Evolutionary conservation across 2,113 vertebrate genomes (phyloP).

Genomic region (Ailuropoda melanoleuca): DNA sequence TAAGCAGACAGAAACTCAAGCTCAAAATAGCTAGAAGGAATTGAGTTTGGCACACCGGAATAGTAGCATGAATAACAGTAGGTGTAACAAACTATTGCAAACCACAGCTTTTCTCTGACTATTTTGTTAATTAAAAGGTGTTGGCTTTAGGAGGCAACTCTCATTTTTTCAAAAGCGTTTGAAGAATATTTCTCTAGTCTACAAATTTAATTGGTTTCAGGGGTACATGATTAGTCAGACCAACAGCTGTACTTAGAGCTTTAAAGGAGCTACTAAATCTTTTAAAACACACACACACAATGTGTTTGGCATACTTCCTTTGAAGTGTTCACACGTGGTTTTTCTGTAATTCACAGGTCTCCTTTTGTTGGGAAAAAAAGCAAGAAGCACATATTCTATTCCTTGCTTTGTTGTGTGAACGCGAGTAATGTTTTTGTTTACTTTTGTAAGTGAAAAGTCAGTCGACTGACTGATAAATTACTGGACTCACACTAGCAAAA

Average conservation of each 20-base stretch:
- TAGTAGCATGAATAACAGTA: conserved; percentile 36
- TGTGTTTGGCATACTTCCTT: conserved; percentile 58
- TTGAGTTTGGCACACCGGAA: conserved; percentile 18
- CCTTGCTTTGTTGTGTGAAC: conserved; percentile 37
- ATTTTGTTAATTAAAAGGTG: conserved; percentile 75
- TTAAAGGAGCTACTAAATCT: conserved; percentile 70
- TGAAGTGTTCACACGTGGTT: conserved; percentile 51
- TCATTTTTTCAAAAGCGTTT: conserved; percentile 43
- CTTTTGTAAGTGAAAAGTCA: conserved; percentile 43
- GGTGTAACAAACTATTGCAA: conserved; percentile 62
- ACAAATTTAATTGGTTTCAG: conserved; percentile 65
- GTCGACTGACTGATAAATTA: background rate
- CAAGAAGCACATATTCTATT: conserved; percentile 38
- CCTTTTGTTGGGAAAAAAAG: conserved; percentile 52
- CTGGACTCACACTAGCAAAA: background rate
- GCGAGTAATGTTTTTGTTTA: conserved; percentile 7
- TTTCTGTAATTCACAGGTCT: conserved; percentile 60
- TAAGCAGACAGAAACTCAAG: conserved; percentile 32
- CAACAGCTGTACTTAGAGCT: conserved; percentile 70
- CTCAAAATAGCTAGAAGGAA: conserved; percentile 9
- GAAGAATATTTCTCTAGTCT: conserved; percentile 35
- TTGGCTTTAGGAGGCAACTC: conserved; percentile 36
- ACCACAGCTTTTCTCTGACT: conserved; percentile 41
- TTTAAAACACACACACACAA: conserved; percentile 61
- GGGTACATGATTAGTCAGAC: conserved; percentile 69